Conservation (phyloP, 1,140 invertebrate genomes). For the Heliothis subflexa region DNA sequence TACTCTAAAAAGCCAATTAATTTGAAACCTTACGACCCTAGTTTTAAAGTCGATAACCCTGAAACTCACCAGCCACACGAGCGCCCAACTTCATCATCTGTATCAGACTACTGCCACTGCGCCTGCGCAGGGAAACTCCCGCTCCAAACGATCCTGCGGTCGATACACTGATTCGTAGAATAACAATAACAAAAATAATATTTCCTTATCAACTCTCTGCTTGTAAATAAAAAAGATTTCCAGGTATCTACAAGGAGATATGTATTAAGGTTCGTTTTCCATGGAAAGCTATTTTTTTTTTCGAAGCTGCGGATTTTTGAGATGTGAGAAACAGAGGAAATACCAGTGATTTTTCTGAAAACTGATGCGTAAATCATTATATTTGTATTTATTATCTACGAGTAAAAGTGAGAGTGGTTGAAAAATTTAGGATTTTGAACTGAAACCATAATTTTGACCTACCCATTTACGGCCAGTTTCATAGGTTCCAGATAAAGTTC, state of each 20-base stretch:
- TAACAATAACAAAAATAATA: conserved; percentile 29
- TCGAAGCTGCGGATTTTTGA: no score
- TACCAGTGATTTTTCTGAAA: no score
- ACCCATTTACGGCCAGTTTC: no score
- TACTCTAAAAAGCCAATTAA: no score
- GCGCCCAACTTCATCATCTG: background rate
- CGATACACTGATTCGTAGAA: conserved; percentile 27
- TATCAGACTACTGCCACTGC: background rate
- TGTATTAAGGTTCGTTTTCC: background rate
- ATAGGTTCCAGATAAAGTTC: no score
- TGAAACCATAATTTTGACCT: no score
- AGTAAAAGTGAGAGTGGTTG: no score
- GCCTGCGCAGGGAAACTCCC: background rate
- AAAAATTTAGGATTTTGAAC: no score
- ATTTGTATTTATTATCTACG: no score
- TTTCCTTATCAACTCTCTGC: conserved; percentile 28
- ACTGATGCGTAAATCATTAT: no score
- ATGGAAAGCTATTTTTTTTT: background rate
- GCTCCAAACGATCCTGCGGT: background rate
- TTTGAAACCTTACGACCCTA: no score
- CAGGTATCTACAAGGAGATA: conserved; percentile 27
- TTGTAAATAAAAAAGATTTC: conserved; percentile 18
- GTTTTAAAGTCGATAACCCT: background rate
- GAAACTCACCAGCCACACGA: background rate
- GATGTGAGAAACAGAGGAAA: no score